Base-by-base conservation (phyloP, 2,888 invertebrate species). In the Eristalis intricaria region DNA sequence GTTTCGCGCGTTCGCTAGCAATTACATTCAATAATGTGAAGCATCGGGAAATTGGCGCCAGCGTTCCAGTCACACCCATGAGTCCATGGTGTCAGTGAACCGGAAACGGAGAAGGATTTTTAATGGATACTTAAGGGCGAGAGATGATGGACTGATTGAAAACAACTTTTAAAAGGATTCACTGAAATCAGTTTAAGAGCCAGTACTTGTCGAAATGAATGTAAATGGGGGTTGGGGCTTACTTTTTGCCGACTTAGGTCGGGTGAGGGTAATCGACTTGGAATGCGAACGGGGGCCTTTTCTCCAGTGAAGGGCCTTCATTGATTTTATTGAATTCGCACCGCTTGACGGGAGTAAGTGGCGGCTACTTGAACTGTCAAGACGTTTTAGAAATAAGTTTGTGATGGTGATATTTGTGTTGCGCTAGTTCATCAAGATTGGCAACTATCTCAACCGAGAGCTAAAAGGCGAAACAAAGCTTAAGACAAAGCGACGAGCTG, bases 71-170 rank as follows among this genome's bases (percentile, higher is more conserved):
- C 19, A 3, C n/a, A 64, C 75, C 23, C 13, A 40, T 23, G 35
- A 26, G 19, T n/a, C 50, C 19, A 38, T 8, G 8, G 61, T 19
- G 26, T 5, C 15, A 22, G 32, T 26, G 13, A 4, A 22, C n/a
- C 29, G 2, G n/a, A 43, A 63, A 19, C 19, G 19, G 15, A 29
- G 29, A 29, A 32, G 13, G 19, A 40, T 13, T 13, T 58, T 69
- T 65, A 69, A 81, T 75, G 56, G 58, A 64, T 65, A 35, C 74
- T 58, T 75, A 38, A 65, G 69, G 22, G 63, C 22, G 68, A 38
- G n/a, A 40, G 58, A 61, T 29, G 73, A 63, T 43, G 29, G 19
- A 40, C 70, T 69, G 40, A 65, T 43, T 35, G 22, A n/a, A 32
- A 69, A n/a, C 29, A 65, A 19, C 56, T 56, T 32, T n/a, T 26